Base-by-base conservation (phyloP, 2,888 invertebrate species). In the Trissolcus brochymenae region DNA sequence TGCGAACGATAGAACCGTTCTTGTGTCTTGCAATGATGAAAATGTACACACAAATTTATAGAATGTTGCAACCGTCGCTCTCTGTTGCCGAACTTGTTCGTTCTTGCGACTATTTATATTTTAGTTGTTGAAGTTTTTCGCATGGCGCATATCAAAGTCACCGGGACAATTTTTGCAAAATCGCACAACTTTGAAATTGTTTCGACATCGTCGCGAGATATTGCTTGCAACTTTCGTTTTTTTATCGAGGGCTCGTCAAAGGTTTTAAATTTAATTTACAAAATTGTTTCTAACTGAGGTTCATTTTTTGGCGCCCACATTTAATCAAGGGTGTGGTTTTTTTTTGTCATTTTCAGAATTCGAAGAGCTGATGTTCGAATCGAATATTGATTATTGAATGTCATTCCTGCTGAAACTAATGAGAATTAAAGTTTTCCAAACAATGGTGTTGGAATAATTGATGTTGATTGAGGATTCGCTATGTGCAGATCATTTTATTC, bases 351-450 rank as follows among this genome's bases (percentile, higher is more conserved):
- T 21, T 13, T 57, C 19, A n/a, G 53, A 11, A 41, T 53, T 41
- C 21, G 21, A 51, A 40, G 21, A 53, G 43, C 50, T 16, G 60
- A 51, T 40, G 16, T 21, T 64, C n/a, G n/a, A n/a, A n/a, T n/a
- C n/a, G n/a, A n/a, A n/a, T 54, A 64, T 54, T 19, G 61, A 61
- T 61, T 61, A 61, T 51, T 51, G 61, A 19, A 13, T 19, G 51
- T n/a, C 17, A 51, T 35, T 61, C 19, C n/a, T 6, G n/a, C n/a
- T 9, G 51, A 60, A 61, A 61, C 13, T 51, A 50, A 61, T n/a
- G 57, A 57, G 41, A 57, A 14, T 57, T 57, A 41, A 57, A 43
- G 57, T 13, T n/a, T 19, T n/a, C 19, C 13, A 11, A 57, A 40
- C 11, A 35, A 43, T 43, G 43, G 35, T 51, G 51, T 17, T 11